Evolutionary conservation across 2,888 invertebrate species (phyloP), one percentile per base, ranked within the genome.

Genomic region (Nephrotoma guestfalica): DNA sequence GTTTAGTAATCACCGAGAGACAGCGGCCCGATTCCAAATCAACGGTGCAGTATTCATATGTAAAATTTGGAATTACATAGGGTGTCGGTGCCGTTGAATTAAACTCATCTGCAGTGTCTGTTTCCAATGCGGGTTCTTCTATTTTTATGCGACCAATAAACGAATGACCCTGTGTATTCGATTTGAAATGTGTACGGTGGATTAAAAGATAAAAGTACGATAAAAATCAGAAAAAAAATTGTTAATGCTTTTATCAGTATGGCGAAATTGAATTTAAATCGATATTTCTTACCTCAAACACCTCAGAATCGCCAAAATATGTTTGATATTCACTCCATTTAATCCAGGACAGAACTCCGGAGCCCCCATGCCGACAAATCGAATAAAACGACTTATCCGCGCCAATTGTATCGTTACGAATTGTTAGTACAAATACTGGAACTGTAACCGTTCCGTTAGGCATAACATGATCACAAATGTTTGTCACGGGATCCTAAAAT

Each of bases 401-500:
- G 5, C 41, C 41, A 84, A 84, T 84, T 84, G 84, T 84, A 84
- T 84, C 84, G 41, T 84, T 84, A 2, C 42, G 41, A 6, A 84
- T 84, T 42, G 84, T 84, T 30, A 84, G n/a, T n/a, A 84, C 42
- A 42, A 84, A 84, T 41, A 84, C 84, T 4, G 84, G 41, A 7
- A 84, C 6, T n/a, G 42, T 41, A 41, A 15, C 84, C 0, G 15
- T 84, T 6, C 84, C 84, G 13, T 84, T 84, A 0, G 84, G 84
- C 84, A 84, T 84, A n/a, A 84, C 84, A 84, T 84, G 84, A 41
- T 84, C n/a, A 41, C 84, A 84, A n/a, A 84, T 42, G 41, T 84
- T 42, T n/a, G 84, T 42, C 6, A 84, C 84, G n/a, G 84, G 84
- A 84, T 84, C 84, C 84, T 84, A n/a, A 11, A 15, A 51, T 15